Base-by-base conservation (phyloP, 2,113 vertebrate species). In the Ageneiosus marmoratus region DNA sequence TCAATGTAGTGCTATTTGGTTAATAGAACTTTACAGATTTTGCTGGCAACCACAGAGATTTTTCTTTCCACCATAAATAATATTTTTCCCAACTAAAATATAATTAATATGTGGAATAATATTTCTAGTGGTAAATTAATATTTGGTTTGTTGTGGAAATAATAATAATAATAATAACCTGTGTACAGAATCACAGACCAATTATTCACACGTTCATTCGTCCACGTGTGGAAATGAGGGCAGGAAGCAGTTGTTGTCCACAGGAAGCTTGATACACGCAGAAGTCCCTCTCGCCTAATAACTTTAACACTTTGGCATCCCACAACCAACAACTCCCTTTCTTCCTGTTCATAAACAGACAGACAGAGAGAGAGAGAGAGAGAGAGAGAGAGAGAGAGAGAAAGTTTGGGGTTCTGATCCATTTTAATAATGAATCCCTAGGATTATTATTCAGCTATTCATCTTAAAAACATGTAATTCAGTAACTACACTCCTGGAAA, bases 261-360 rank as follows among this genome's bases (percentile, higher is more conserved):
- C 92, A 92, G 92, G 91, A 93, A 89, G 89, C 75, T 77, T 78
- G 82, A 78, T 80, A 27, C 91, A 90, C 58, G 81, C 89, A 80
- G 81, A 69, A 41, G 87, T 92, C 91, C 92, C 90, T 81, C 88
- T 83, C 79, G 55, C 74, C 89, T 91, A 89, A 91, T 92, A 94
- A 93, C 91, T 92, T 91, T 93, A 92, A 93, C 91, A 92, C 93
- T 93, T 94, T 85, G 86, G 85, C 88, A 93, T 91, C 91, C 91
- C 13, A 69, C 81, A 24, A 89, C 18, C 24, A 82, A 84, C 83
- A 86, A 90, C 91, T 94, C 92, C 88, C 88, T 81, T 91, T 93
- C 92, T 91, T 91, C 37, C 20, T 88, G 65, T 62, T 83, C 82
- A 63, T 9, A 37, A 20, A 77, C 4, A 75, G 22, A 53, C 46